Base-by-base conservation (phyloP, 2,888 invertebrate genomes). In the Drosophila anceps region DNA sequence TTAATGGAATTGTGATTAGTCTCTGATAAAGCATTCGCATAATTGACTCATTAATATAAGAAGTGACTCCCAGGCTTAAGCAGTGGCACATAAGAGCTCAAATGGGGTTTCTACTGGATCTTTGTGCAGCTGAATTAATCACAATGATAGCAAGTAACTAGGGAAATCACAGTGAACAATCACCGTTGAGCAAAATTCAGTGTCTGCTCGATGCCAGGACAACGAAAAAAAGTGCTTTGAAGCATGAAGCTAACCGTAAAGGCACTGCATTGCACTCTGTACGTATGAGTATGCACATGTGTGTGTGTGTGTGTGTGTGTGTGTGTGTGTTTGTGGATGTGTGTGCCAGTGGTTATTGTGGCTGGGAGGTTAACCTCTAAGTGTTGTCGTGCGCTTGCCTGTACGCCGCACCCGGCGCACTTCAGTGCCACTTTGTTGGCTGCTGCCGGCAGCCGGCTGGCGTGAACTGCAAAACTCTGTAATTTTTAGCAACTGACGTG, bases 281-380 rank as follows among this genome's bases (percentile, higher is more conserved):
- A n/a, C 31, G 12, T 51, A 31, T 51, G 15, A n/a, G n/a, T 27
- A 44, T 66, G 48, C 35, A n/a, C 43, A 10, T 15, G 27, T 39
- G 53, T 51, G 53, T 41, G 44, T 59, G 35, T 24, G 31, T 46
- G 31, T 54, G 73, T 63, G 53, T 35, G 57, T 67, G 24, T 57
- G n/a, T 39, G 39, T n/a, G 39, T 33, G 55, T n/a, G 65, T 53
- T 63, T 68, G 68, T 43, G 68, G 71, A 20, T 57, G 35, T 13
- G 13, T 13, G 35, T 33, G 55, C 35, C 35, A 35, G 76, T 76
- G 71, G 66, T 67, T 75, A 53, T 55, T 69, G 81, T 24, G 85
- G 88, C 65, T 72, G 68, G 68, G 53, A 64, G 84, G 88, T 84
- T 88, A 86, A 84, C 84, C 84, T 62, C 74, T 79, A 84, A 84